These are phyloP conservation scores for Oplegnathus fasciatus DNA, from an alignment of 2,113 vertebrate genomes.

Conservation along the genomic window DNA sequence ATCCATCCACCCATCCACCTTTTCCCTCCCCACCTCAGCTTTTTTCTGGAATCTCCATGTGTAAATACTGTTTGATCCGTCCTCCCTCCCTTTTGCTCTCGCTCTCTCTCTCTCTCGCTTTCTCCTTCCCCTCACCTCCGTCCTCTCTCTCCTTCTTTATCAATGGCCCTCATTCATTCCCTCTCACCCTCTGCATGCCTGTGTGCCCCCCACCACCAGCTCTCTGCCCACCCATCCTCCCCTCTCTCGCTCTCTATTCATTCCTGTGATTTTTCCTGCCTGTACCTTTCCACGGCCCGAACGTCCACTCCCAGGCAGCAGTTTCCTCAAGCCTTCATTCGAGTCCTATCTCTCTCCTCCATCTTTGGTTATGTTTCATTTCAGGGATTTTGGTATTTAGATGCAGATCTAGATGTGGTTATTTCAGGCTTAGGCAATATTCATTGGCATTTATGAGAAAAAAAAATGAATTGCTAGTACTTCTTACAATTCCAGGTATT, in stretches of 20 bases:
- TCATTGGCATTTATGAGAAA: background rate
- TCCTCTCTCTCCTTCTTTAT: slow-evolving; percentile 66
- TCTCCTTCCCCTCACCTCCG: slow-evolving; percentile 55
- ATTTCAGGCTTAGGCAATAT: slow-evolving; percentile 40
- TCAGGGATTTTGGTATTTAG: slow-evolving; percentile 54
- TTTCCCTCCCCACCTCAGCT: slow-evolving; percentile 32
- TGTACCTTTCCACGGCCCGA: slow-evolving; percentile 75
- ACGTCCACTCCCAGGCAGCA: slow-evolving; percentile 49
- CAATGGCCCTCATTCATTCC: slow-evolving; percentile 82
- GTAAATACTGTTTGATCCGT: slow-evolving; percentile 81
- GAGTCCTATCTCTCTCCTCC: slow-evolving; percentile 48
- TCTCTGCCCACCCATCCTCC: slow-evolving; percentile 30
- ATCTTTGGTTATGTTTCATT: slow-evolving; percentile 61
- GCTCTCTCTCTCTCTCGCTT: slow-evolving; percentile 63
- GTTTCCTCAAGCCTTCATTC: slow-evolving; percentile 26
- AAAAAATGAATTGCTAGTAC: slow-evolving; percentile 2
- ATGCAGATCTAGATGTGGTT: slow-evolving; percentile 49
- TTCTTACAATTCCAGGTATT: background rate
- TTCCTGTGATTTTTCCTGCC: slow-evolving; percentile 75
- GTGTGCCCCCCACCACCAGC: slow-evolving; percentile 66
- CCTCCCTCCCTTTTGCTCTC: slow-evolving; percentile 55
- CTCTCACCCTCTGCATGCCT: slow-evolving; percentile 76
- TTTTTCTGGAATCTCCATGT: slow-evolving; percentile 61
- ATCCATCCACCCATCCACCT: slow-evolving; percentile 32
- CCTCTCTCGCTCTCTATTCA: slow-evolving; percentile 64